These are phyloP conservation scores for Gryllus bimaculatus DNA, from an alignment of 1,140 invertebrate species.

Conservation along the genomic window DNA sequence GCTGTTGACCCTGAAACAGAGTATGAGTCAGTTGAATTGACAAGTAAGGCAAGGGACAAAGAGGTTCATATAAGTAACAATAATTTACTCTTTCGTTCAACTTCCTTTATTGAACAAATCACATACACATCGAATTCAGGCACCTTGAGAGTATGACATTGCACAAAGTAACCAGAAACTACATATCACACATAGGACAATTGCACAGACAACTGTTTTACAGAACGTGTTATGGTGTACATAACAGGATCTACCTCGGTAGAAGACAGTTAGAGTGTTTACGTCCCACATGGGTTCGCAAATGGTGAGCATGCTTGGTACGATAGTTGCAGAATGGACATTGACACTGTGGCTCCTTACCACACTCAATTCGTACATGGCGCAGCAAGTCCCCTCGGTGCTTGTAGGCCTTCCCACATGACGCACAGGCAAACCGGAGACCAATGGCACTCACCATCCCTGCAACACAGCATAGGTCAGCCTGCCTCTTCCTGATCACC, in stretches of 20 bases:
- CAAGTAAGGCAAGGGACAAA: too few relatives aligned
- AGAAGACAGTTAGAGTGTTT: neutral
- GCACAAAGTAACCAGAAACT: too few relatives aligned
- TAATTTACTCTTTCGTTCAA: too few relatives aligned
- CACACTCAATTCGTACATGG: slow-evolving; percentile 30
- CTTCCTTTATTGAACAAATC: too few relatives aligned
- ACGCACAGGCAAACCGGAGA: slow-evolving; percentile 25
- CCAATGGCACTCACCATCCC: neutral
- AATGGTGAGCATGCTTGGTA: slow-evolving; percentile 29
- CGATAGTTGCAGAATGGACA: slow-evolving; percentile 40
- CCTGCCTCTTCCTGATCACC: neutral
- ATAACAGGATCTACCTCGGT: too few relatives aligned
- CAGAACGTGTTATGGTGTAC: too few relatives aligned
- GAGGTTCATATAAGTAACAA: too few relatives aligned
- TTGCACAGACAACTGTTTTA: too few relatives aligned
- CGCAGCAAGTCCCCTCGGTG: slow-evolving; percentile 38
- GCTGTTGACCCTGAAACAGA: neutral
- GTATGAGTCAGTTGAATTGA: too few relatives aligned
- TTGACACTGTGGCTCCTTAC: slow-evolving; percentile 33
- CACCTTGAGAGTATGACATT: too few relatives aligned
- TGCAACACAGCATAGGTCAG: neutral
- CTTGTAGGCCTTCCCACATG: slow-evolving; percentile 30
- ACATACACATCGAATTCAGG: too few relatives aligned
- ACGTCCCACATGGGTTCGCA: slow-evolving; percentile 12
- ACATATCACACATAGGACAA: too few relatives aligned